phyloP scores from a whole-genome alignment of 2,797 vertebrate genomes.

The Schizopygopsis malacanthus region DNA sequence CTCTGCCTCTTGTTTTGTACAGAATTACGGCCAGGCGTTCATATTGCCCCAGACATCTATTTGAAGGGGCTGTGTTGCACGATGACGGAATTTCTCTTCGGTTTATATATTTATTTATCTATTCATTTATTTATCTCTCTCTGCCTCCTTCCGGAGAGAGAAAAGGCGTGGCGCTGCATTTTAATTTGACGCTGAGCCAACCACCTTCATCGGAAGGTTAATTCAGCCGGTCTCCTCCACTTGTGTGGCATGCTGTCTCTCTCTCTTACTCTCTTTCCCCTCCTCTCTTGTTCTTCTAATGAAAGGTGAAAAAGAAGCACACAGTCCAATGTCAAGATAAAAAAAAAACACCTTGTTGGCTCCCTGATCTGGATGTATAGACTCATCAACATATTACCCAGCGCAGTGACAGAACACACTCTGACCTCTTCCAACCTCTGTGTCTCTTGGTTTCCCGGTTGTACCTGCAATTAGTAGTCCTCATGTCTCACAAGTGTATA shows the following conservation, averaged over 20 bases:
- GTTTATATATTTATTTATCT: conserved; percentile 58
- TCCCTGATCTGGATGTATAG: conserved; percentile 45
- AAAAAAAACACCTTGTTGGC: conserved; percentile 50
- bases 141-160: conserved; percentile 50
- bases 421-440: conserved; percentile 26
- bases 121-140: conserved; percentile 58
- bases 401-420: conserved; percentile 34
- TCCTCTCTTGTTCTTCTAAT: conserved; percentile 23
- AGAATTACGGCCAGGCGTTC: conserved; percentile 44
- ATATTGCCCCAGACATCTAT: conserved; percentile 52
- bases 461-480: conserved; percentile 16
- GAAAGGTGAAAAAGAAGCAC: conserved; percentile 48
- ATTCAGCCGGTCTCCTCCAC: conserved; percentile 60
- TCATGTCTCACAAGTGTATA: conserved; percentile 1
- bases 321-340: conserved; percentile 48
- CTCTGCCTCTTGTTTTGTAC: conserved; percentile 18
- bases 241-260: conserved; percentile 51
- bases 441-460: conserved; percentile 16
- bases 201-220: conserved; percentile 68
- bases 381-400: conserved; percentile 35
- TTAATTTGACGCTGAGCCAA: conserved; percentile 63
- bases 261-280: not conserved
- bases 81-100: conserved; percentile 49
- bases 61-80: conserved; percentile 48
- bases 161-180: conserved; percentile 63